A percentile compares a stretch with the other conserved stretches of the same genome.
These are phyloP conservation scores for Choristoneura fumiferana DNA, from an alignment of 1,140 invertebrate species.

Conservation along the genomic window DNA sequence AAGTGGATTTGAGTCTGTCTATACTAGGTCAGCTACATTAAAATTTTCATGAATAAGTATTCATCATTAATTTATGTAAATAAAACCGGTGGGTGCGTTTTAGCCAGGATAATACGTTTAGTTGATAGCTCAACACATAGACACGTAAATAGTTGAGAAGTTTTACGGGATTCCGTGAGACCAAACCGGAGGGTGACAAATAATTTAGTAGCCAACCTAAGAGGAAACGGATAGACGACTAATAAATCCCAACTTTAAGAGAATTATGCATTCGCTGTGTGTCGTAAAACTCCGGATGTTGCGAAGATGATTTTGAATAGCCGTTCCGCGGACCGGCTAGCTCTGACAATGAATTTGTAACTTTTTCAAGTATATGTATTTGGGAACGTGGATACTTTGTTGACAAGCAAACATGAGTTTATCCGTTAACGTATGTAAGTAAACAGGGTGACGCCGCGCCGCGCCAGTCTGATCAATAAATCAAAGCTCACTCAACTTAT, in stretches of 20 bases:
- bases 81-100: neutral
- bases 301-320: too few species aligned
- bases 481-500: conserved; percentile 29
- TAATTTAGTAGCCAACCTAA: neutral
- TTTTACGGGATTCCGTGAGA: neutral
- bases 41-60: conserved; percentile 6
- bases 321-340: neutral
- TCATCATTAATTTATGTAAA: neutral
- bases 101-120: neutral
- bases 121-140: neutral
- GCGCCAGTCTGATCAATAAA: conserved; percentile 29
- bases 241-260: neutral
- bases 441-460: conserved; percentile 4
- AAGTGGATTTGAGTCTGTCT: too few species aligned
- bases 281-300: too few species aligned
- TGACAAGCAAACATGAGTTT: neutral
- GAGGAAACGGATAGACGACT: neutral
- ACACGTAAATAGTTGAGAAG: neutral
- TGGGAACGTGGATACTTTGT: neutral
- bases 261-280: neutral
- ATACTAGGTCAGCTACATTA: too few species aligned
- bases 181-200: neutral
- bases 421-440: neutral
- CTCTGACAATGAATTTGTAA: neutral
- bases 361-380: neutral